Conservation (phyloP, 2,797 vertebrate genomes). For the Sebastes oblongus region DNA sequence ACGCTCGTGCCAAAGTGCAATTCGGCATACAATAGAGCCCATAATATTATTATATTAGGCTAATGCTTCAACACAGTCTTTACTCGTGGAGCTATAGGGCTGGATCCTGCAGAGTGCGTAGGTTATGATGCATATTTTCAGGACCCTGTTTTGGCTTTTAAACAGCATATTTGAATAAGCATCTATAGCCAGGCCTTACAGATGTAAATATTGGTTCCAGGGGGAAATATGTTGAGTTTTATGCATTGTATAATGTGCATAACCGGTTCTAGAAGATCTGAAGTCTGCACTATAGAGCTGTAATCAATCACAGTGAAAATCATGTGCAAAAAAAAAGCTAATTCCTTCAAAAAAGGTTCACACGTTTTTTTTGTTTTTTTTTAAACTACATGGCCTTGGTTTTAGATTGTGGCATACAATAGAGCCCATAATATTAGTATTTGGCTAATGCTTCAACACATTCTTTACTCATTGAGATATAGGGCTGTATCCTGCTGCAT, state of each 20-base stretch:
- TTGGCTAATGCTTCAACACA: neutral
- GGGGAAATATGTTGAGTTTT: neutral
- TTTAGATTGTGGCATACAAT: neutral
- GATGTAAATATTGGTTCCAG: neutral
- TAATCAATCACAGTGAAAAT: neutral
- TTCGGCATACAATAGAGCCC: neutral
- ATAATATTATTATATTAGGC: neutral
- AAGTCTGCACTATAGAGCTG: neutral
- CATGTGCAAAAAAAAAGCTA: rapidly evolving
- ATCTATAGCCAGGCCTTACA: neutral
- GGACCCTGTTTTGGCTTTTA: neutral
- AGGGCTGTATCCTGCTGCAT: neutral
- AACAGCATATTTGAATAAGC: conserved; percentile 12
- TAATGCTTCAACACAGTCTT: neutral
- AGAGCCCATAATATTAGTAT: neutral
- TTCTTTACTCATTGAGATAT: neutral
- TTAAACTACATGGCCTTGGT: neutral
- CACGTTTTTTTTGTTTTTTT: neutral
- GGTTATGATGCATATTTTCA: neutral
- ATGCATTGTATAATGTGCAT: neutral
- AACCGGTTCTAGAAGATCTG: neutral
- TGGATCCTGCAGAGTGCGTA: neutral
- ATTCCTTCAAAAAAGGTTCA: neutral
- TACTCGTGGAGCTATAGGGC: neutral
- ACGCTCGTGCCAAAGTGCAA: neutral